Evolutionary conservation across 1,140 invertebrate species (phyloP).

Genomic region (Trichonephila inaurata): DNA sequence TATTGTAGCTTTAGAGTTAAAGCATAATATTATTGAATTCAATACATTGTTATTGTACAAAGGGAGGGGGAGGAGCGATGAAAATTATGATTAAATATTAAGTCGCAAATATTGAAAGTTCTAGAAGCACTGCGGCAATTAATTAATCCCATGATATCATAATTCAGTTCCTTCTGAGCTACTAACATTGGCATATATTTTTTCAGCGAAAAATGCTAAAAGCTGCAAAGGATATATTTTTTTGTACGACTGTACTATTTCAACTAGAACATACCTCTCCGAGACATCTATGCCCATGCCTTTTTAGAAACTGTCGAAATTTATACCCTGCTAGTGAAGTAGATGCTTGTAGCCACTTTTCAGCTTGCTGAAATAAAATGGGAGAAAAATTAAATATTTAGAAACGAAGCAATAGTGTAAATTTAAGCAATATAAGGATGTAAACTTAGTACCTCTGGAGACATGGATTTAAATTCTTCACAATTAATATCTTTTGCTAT

Average conservation of each 20-base stretch:
- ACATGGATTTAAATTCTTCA: conserved; percentile 82
- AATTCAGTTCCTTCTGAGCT: not conserved
- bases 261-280: conserved; percentile 84
- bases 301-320: conserved; percentile 85
- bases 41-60: too few relatives aligned
- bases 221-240: too few relatives aligned
- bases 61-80: too few relatives aligned
- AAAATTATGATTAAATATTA: too few relatives aligned
- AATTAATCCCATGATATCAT: not conserved
- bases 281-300: conserved; percentile 88
- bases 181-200: not conserved
- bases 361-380: conserved; percentile 80
- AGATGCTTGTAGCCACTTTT: conserved; percentile 84
- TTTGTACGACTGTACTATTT: not conserved
- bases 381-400: not conserved
- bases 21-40: too few relatives aligned
- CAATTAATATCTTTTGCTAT: conserved; percentile 82
- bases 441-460: not conserved
- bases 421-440: not conserved
- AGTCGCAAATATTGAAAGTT: too few relatives aligned
- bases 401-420: not conserved
- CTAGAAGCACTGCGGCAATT: not conserved
- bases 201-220: too few relatives aligned
- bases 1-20: too few relatives aligned
- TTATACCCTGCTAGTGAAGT: conserved; percentile 82